Percentiles rank a stretch among this genome's conserved stretches.
phyloP scores from a whole-genome alignment of 1,140 invertebrate species.

The Trachelipus rathkii region DNA sequence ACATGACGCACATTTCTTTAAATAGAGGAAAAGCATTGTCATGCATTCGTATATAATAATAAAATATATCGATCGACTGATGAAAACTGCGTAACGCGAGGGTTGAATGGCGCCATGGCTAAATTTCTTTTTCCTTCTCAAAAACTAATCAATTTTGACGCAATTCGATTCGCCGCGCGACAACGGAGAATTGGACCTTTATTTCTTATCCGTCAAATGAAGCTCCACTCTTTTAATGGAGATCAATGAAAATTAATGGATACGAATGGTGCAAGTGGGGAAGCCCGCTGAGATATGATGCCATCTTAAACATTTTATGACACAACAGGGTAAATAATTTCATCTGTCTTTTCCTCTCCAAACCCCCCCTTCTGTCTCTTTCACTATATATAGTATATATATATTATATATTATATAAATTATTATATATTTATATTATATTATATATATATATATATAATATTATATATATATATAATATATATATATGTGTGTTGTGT shows the following conservation, averaged over 20 bases:
- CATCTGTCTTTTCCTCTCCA: background rate
- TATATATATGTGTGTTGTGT: background rate
- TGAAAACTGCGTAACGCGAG: too few species aligned
- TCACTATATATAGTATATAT: background rate
- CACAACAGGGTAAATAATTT: background rate
- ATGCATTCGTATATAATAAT: too few species aligned
- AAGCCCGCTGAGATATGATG: background rate
- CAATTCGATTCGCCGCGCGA: background rate
- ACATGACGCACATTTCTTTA: too few species aligned
- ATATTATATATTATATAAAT: background rate
- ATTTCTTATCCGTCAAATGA: background rate
- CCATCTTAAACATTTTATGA: background rate
- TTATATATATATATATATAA: background rate
- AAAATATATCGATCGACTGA: too few species aligned
- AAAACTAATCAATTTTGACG: conserved; percentile 6
- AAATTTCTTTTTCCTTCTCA: background rate
- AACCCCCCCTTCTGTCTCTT: too few species aligned
- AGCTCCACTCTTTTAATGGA: background rate
- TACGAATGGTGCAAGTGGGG: background rate
- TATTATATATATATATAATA: background rate
- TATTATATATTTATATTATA: background rate
- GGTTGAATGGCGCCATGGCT: too few species aligned
- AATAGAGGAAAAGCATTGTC: too few species aligned
- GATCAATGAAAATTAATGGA: conserved; percentile 7
- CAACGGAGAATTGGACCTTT: background rate